phyloP scores from a whole-genome alignment of 2,797 vertebrate genomes.

The Propithecus perrieri region DNA sequence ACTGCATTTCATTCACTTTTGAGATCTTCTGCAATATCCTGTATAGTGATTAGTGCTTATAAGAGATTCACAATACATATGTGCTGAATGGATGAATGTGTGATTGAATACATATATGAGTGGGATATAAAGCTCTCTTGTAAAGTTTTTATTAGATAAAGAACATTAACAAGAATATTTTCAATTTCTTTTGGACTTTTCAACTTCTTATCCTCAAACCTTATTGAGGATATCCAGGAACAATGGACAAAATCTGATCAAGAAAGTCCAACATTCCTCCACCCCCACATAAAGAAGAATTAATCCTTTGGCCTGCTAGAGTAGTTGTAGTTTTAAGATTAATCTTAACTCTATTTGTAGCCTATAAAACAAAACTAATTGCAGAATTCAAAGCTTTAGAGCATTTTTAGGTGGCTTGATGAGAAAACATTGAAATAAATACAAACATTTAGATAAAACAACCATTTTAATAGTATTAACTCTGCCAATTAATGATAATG shows the following conservation, averaged over 20 bases:
- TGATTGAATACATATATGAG: background rate
- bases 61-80: slow-evolving; percentile 18
- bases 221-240: background rate
- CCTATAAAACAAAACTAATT: slow-evolving; percentile 85
- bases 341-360: slow-evolving; percentile 84
- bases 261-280: background rate
- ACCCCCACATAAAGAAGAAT: slow-evolving; percentile 42
- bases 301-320: slow-evolving; percentile 70
- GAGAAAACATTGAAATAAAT: slow-evolving; percentile 84
- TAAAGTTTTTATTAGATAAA: slow-evolving; percentile 44
- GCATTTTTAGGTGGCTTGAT: slow-evolving; percentile 83
- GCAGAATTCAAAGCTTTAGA: slow-evolving; percentile 83
- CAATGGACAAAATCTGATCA: background rate
- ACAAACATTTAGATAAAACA: slow-evolving; percentile 87
- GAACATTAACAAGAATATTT: background rate
- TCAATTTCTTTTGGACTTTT: slow-evolving; percentile 14
- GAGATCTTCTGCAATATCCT: background rate
- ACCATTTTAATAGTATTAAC: slow-evolving; percentile 90
- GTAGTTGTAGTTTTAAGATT: slow-evolving; percentile 82
- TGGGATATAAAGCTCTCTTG: background rate
- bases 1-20: background rate
- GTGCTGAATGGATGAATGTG: slow-evolving; percentile 32
- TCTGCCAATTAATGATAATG: slow-evolving; percentile 91
- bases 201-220: background rate
- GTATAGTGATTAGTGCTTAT: background rate